phyloP scores from a whole-genome alignment of 1,140 invertebrate species.

The Brachionus angularis region DNA sequence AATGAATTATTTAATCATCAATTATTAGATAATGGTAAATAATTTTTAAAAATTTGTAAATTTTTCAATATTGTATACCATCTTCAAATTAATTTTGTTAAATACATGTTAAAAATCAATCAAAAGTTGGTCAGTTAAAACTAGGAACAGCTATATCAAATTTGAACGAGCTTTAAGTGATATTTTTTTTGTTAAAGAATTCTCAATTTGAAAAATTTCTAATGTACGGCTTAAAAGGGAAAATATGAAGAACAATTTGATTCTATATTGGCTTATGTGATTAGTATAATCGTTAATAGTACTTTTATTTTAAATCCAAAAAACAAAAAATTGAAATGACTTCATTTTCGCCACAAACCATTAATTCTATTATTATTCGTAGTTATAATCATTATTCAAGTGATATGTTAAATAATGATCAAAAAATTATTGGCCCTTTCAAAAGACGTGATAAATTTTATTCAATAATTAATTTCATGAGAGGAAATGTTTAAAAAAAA shows the following conservation, averaged over 20 bases:
- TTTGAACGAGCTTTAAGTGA: slow-evolving; percentile 23
- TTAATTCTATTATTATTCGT: neutral
- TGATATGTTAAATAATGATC: neutral
- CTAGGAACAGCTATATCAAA: neutral
- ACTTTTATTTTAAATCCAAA: neutral
- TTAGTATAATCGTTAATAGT: slow-evolving; percentile 26
- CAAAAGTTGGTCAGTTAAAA: neutral
- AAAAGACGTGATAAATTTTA: slow-evolving; percentile 12
- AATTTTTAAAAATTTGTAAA: too few relatives aligned
- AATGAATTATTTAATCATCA: too few relatives aligned
- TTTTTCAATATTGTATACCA: neutral
- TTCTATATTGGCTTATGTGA: slow-evolving; percentile 18
- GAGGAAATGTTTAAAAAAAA: neutral
- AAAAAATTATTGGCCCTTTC: neutral
- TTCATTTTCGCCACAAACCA: neutral
- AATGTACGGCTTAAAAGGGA: neutral
- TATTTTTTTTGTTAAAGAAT: neutral
- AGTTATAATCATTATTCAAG: too few relatives aligned
- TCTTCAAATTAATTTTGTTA: neutral
- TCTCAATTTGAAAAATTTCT: neutral
- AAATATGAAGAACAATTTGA: neutral
- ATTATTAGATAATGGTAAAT: too few relatives aligned
- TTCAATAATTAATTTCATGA: neutral
- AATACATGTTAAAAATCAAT: neutral
- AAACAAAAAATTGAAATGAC: neutral